Base-by-base conservation (phyloP, 2,797 vertebrate species). In the Hemibagrus guttatus region DNA sequence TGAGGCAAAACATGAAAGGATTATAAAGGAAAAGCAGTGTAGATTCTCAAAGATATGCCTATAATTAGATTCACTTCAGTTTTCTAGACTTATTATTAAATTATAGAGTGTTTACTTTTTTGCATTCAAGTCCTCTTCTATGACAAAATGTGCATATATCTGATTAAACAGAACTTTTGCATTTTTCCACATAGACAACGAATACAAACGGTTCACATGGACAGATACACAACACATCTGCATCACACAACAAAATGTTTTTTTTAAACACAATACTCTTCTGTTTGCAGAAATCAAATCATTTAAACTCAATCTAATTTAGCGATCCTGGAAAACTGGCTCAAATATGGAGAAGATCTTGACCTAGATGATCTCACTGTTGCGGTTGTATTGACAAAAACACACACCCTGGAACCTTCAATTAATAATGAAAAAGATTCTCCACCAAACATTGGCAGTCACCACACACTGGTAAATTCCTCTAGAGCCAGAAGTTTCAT, bases 41-140 rank as follows among this genome's bases (percentile, higher is more conserved):
- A 94, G 96, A 97, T 96, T 95, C 92, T 92, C 93, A 94, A 90
- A 97, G 96, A 97, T 96, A 96, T 95, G 93, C 92, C 94, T 91
- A 72, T 96, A 97, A 97, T 97, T 96, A 93, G 95, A 97, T 97
- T 97, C 80, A 23, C 95, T 93, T 90, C 91, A 93, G 95, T 86
- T 91, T 90, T 90, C 82, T 16, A 61, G 69, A 59, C 39, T 61
- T 88, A 85, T 90, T 91, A 91, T 91, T 91, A 87, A 85, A 90
- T 91, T 91, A 90, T 23, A 54, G 80, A n/a, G 69, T 83, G 85
- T 87, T 90, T 87, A 84, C 61, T 71, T 63, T 85, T 56, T 78
- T 26, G 17, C 26, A 66, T 66, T 82, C 63, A 31, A 58, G 58
- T 54, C 28, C 26, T 52, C 56, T 49, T 63, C 59, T 56, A 19